These are phyloP conservation scores for Paracyclopina nana DNA, from an alignment of 1,140 invertebrate genomes.

Conservation along the genomic window DNA sequence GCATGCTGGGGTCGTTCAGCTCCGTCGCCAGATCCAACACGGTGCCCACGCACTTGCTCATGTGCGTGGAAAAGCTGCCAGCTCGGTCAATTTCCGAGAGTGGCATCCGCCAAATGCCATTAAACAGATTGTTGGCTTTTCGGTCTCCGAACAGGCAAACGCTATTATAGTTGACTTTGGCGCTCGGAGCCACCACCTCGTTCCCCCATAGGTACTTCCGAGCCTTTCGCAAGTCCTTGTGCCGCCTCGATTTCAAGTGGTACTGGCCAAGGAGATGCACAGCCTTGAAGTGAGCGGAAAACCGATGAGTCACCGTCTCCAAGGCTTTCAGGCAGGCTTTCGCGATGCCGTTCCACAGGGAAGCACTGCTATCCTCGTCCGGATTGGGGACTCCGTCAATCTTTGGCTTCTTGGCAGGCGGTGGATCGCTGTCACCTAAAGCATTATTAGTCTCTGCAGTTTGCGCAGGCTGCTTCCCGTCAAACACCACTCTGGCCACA, in stretches of 20 bases:
- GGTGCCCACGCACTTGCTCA: constrained; percentile 58
- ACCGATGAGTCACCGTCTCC: constrained; percentile 58
- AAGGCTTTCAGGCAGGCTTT: constrained; percentile 47
- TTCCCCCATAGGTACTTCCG: constrained; percentile 48
- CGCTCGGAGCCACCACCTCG: constrained; percentile 30
- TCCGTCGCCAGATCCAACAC: constrained; percentile 57
- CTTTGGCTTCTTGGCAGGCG: constrained; percentile 22
- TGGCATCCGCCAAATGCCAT: constrained; percentile 60
- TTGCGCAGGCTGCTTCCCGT: constrained; percentile 23
- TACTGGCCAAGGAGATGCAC: constrained; percentile 65
- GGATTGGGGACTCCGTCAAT: constrained; percentile 16
- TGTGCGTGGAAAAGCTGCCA: constrained; percentile 73
- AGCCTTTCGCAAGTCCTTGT: constrained; percentile 42
- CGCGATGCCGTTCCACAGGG: constrained; percentile 24
- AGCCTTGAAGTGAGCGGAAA: constrained; percentile 80
- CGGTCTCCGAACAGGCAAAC: constrained; percentile 60
- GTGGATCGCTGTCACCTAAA: constrained; percentile 1
- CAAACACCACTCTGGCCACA: constrained; percentile 23
- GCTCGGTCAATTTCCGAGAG: constrained; percentile 69
- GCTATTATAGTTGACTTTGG: constrained; percentile 18
- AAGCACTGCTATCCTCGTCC: constrained; percentile 27
- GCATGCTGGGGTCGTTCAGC: constrained; percentile 50
- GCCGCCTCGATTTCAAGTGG: constrained; percentile 45
- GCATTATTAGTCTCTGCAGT: constrained; percentile 18
- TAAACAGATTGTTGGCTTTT: constrained; percentile 69